A percentile compares a stretch with the other conserved stretches of the same genome.
phyloP scores from a whole-genome alignment of 2,797 vertebrate genomes.

The Coreius guichenoti region DNA sequence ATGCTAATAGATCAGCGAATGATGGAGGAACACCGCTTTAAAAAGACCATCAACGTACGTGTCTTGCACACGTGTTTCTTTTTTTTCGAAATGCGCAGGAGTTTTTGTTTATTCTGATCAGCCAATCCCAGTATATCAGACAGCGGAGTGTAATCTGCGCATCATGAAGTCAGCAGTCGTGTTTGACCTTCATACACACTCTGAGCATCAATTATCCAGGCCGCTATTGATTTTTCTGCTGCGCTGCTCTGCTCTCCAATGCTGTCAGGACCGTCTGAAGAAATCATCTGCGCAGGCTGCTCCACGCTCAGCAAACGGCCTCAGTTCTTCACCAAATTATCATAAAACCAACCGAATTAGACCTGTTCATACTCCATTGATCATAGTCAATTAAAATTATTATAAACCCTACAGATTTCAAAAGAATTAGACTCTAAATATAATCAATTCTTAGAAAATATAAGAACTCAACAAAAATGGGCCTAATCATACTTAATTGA shows the following conservation, averaged over 20 bases:
- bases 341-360: not conserved
- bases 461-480: not conserved
- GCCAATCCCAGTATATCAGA: conserved; percentile 39
- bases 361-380: not conserved
- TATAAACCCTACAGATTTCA: not conserved
- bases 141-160: conserved; percentile 36
- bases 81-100: not conserved
- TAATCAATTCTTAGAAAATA: not conserved
- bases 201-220: conserved; percentile 50
- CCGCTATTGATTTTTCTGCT: conserved; percentile 45
- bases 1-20: not conserved
- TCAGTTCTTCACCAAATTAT: conserved; percentile 1
- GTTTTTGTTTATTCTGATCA: conserved; percentile 43
- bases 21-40: conserved; percentile 1
- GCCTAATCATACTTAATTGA: not conserved
- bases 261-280: conserved; percentile 21
- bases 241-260: conserved; percentile 26
- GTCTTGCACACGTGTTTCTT: not conserved
- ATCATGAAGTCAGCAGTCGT: conserved; percentile 49
- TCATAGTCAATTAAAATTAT: not conserved
- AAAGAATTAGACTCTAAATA: not conserved
- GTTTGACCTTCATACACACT: conserved; percentile 50
- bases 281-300: conserved; percentile 22
- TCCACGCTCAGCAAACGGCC: not conserved
- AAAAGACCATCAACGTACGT: not conserved